Evolutionary conservation across 2,797 vertebrate species (phyloP).

Genomic region (Coregonus ussuriensis): DNA sequence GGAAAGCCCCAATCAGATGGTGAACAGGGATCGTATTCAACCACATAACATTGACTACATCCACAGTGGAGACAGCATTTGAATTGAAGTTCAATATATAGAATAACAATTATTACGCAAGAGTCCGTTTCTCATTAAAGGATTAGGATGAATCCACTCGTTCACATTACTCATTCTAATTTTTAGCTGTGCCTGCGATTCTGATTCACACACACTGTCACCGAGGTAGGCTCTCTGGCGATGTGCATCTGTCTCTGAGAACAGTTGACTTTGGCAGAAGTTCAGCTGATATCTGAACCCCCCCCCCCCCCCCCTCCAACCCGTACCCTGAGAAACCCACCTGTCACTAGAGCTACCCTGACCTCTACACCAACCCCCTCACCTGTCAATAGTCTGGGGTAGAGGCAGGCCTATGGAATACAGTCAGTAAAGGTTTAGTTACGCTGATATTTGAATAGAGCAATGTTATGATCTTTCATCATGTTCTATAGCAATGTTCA

Average conservation of each 20-base stretch:
- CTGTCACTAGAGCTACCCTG: background rate
- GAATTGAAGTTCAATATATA: background rate
- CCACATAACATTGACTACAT: background rate
- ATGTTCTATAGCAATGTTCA: background rate
- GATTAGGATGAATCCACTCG: background rate
- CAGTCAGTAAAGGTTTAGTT: background rate
- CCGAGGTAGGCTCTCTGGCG: background rate
- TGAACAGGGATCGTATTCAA: background rate
- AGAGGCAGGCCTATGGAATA: background rate
- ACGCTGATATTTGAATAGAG: background rate
- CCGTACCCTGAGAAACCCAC: background rate
- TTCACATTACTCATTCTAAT: background rate
- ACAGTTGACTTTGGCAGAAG: slow-evolving; percentile 17
- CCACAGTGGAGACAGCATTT: background rate
- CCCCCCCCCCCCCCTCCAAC: background rate
- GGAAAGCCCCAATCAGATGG: background rate
- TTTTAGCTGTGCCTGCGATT: background rate
- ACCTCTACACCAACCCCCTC: background rate
- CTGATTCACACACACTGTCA: background rate
- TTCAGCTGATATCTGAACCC: slow-evolving; percentile 15
- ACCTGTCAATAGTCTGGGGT: background rate
- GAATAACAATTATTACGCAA: background rate
- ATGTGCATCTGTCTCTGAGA: slow-evolving; percentile 11
- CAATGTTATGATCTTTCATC: background rate
- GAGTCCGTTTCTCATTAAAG: background rate